Evolutionary conservation across 2,888 invertebrate genomes (phyloP).

Genomic region (Anorthoa munda): DNA sequence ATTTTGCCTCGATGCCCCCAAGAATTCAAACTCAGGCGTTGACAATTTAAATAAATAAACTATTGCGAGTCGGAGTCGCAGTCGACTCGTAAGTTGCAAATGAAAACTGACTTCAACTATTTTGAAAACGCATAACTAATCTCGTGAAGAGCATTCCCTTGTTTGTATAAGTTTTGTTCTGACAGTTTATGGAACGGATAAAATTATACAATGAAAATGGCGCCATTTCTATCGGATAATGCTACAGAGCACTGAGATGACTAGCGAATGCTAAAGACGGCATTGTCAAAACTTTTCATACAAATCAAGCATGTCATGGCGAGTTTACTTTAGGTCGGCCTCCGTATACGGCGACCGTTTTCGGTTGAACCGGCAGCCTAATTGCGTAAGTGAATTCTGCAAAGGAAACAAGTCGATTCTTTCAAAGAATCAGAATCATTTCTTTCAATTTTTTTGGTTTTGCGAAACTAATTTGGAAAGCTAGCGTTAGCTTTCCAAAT

Average conservation of each 20-base stretch:
- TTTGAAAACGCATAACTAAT: conserved; percentile 57
- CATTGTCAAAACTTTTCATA: too few relatives aligned
- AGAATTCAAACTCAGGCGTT: conserved; percentile 21
- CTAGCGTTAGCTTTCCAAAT: too few relatives aligned
- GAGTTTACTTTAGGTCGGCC: too few relatives aligned
- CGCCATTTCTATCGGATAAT: neutral
- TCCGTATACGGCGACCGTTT: too few relatives aligned
- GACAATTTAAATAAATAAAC: conserved; percentile 50
- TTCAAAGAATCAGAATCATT: too few relatives aligned
- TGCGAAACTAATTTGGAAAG: too few relatives aligned
- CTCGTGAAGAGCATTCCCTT: conserved; percentile 48
- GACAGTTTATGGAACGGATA: conserved; percentile 29
- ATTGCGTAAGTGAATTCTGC: too few relatives aligned
- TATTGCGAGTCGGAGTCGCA: conserved; percentile 19
- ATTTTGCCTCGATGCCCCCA: conserved; percentile 20
- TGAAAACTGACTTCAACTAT: conserved; percentile 63
- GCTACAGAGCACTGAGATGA: neutral
- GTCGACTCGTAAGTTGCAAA: conserved; percentile 45
- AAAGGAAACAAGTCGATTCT: too few relatives aligned
- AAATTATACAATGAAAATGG: conserved; percentile 4
- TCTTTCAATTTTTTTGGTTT: too few relatives aligned
- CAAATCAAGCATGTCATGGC: too few relatives aligned
- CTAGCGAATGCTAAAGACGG: too few relatives aligned
- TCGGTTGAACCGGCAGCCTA: too few relatives aligned
- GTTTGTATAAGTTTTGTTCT: conserved; percentile 43